Conservation (phyloP, 53 echinoderm and acorn worm genomes). For the Glandiceps talaboti region DNA sequence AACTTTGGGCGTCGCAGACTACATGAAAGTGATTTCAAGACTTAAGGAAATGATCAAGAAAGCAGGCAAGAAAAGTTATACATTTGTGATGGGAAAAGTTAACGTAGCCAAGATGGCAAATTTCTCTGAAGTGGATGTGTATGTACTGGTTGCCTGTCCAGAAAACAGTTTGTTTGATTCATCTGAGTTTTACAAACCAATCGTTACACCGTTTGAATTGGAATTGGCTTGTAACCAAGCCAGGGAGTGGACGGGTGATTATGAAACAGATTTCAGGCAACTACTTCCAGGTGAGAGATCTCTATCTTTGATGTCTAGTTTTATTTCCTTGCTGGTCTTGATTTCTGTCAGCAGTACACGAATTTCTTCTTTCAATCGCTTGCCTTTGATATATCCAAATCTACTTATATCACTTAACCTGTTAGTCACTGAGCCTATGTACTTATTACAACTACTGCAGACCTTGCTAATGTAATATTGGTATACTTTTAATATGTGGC, state of each 20-base stretch:
- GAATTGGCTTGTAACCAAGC: constrained; percentile 87
- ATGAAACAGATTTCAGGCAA: constrained; percentile 74
- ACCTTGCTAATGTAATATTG: too few relatives aligned
- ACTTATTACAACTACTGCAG: too few relatives aligned
- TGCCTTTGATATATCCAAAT: too few relatives aligned
- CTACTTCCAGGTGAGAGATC: constrained; percentile 58
- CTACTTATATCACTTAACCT: too few relatives aligned
- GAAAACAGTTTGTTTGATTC: constrained; percentile 85
- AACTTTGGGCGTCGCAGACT: constrained; percentile 71
- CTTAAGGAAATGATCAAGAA: constrained; percentile 53
- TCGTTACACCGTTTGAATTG: constrained; percentile 95
- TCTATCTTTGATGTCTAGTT: too few relatives aligned
- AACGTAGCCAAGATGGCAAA: constrained; percentile 96
- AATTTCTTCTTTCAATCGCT: too few relatives aligned
- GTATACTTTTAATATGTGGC: too few relatives aligned
- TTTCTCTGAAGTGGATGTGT: constrained; percentile 90
- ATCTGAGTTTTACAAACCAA: constrained; percentile 83
- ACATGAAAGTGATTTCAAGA: constrained; percentile 55
- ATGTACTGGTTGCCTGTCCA: constrained; percentile 83
- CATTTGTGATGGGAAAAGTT: constrained; percentile 82
- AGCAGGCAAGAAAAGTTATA: constrained; percentile 83
- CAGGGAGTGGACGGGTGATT: constrained; percentile 93
- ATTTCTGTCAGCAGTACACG: too few relatives aligned
- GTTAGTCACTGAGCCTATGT: too few relatives aligned
- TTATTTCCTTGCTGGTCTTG: too few relatives aligned